Evolutionary conservation across 1,140 invertebrate genomes (phyloP).

Genomic region (Phocides pigmalion): DNA sequence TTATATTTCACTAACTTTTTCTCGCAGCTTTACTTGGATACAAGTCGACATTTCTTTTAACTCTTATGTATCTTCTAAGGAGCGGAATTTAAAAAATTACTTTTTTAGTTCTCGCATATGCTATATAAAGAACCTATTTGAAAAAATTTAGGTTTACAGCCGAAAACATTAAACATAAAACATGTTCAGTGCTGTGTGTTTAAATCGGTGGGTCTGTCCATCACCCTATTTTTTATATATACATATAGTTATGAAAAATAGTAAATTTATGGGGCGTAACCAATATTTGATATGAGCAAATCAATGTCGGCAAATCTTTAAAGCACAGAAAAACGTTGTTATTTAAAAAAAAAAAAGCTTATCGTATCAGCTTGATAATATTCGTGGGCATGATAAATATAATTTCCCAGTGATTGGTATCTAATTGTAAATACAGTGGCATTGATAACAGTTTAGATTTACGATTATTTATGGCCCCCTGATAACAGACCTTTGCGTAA

Average conservation of each 20-base stretch:
- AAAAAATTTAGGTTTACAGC: too few species aligned
- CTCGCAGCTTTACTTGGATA: too few species aligned
- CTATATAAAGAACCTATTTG: too few species aligned
- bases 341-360: slow-evolving; percentile 21
- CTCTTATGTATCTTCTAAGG: too few species aligned
- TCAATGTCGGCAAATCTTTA: slow-evolving; percentile 34
- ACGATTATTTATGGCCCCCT: slow-evolving; percentile 52
- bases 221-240: too few species aligned
- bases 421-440: slow-evolving; percentile 58
- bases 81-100: too few species aligned
- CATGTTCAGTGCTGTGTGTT: too few species aligned
- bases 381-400: slow-evolving; percentile 41
- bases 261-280: background rate
- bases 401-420: slow-evolving; percentile 52
- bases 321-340: slow-evolving; percentile 30
- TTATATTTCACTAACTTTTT: too few species aligned
- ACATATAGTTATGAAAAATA: background rate
- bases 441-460: slow-evolving; percentile 63
- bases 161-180: too few species aligned
- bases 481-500: slow-evolving; percentile 51
- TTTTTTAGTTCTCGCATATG: too few species aligned
- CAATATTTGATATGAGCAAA: slow-evolving; percentile 9
- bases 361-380: slow-evolving; percentile 32
- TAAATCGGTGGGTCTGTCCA: too few species aligned
- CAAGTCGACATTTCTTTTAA: too few species aligned